A percentile compares a stretch with the other conserved stretches of the same genome.
phyloP scores from a whole-genome alignment of 2,113 vertebrate genomes.

The Sinocyclocheilus grahami region DNA sequence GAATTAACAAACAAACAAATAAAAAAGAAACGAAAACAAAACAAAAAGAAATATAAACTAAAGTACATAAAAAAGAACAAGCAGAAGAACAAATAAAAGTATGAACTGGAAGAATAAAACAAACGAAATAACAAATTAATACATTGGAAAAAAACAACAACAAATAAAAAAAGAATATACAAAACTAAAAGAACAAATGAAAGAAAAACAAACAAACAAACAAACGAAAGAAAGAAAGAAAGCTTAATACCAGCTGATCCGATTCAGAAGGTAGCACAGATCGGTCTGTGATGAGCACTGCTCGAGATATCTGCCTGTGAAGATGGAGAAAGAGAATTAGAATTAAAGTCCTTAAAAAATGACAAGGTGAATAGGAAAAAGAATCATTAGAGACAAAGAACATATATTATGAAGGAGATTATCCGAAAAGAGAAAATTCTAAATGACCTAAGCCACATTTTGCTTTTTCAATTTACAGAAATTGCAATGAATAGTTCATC shows the following conservation, averaged over 20 bases:
- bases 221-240: background rate
- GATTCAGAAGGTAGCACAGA: constrained; percentile 81
- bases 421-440: background rate
- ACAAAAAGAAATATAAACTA: too few relatives aligned
- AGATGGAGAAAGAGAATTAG: background rate
- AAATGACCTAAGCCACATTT: background rate
- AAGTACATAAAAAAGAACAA: too few relatives aligned
- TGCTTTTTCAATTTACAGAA: background rate
- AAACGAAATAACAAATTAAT: too few relatives aligned
- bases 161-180: too few relatives aligned
- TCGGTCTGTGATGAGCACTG: constrained; percentile 86
- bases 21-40: background rate
- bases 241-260: constrained; percentile 83
- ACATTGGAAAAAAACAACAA: too few relatives aligned
- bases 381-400: background rate
- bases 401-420: background rate
- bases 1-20: background rate
- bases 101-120: too few relatives aligned
- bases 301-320: constrained; percentile 85
- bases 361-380: background rate
- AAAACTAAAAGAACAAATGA: too few relatives aligned
- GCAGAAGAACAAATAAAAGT: background rate
- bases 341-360: background rate
- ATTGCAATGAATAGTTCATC: background rate
- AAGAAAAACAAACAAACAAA: background rate